phyloP scores from a whole-genome alignment of 2,113 vertebrate species.

The Phyllopteryx taeniolatus region DNA sequence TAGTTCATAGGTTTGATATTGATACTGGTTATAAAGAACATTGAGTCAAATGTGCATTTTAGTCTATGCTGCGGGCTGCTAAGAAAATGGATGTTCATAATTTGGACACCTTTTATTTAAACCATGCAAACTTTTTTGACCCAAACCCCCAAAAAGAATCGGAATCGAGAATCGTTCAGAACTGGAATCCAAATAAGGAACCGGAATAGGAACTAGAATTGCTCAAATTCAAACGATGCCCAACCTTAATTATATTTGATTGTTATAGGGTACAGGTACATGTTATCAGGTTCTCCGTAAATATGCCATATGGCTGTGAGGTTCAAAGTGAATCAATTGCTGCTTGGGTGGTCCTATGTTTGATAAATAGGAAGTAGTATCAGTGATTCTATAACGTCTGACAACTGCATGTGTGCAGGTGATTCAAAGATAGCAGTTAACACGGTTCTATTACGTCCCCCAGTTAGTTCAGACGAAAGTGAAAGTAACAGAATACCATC shows the following conservation, averaged over 20 bases:
- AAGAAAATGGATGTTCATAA: no score
- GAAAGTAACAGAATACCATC: conserved; percentile 44
- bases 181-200: no score
- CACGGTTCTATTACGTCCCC: conserved; percentile 10
- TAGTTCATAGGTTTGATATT: no score
- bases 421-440: conserved; percentile 27
- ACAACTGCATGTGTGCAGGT: conserved; percentile 10
- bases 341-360: conserved; percentile 58
- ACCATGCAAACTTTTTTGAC: no score
- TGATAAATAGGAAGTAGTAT: conserved; percentile 32
- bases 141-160: no score
- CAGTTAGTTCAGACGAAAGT: conserved; percentile 16
- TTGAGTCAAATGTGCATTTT: no score
- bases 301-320: conserved; percentile 44
- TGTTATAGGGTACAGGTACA: neutral
- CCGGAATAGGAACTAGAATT: no score
- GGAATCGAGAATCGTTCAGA: no score
- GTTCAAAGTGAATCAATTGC: conserved; percentile 46
- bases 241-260: neutral
- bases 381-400: conserved; percentile 30
- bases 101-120: no score
- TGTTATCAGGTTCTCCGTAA: conserved; percentile 41
- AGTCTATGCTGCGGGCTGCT: no score
- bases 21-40: no score
- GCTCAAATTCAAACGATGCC: no score